phyloP scores from a whole-genome alignment of 2,797 vertebrate species.

The Chlorospingus semifuscus region DNA sequence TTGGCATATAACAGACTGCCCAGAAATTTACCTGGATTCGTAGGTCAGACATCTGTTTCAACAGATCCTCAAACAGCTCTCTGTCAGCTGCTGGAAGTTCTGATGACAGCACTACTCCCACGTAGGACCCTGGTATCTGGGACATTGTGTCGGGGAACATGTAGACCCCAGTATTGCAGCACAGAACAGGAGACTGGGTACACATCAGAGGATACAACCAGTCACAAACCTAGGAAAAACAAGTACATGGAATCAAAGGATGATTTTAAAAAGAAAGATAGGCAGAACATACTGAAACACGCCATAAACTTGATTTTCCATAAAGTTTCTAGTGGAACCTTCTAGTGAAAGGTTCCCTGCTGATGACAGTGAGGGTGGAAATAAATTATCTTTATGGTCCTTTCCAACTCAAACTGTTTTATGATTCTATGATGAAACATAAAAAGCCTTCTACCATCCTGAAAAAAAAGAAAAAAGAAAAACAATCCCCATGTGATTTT shows the following conservation, averaged over 20 bases:
- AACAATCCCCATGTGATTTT: fast-evolving
- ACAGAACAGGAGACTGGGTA: conserved; percentile 87
- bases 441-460: not conserved
- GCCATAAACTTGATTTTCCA: not conserved
- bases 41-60: conserved; percentile 94
- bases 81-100: conserved; percentile 86
- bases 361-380: not conserved
- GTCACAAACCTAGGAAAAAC: conserved; percentile 87
- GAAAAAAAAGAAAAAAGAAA: fast-evolving
- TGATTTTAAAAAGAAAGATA: not conserved
- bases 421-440: not conserved
- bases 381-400: not conserved
- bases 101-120: conserved; percentile 93
- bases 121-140: conserved; percentile 85
- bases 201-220: conserved; percentile 95
- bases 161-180: conserved; percentile 91
- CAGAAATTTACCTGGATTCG: conserved; percentile 86
- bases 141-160: conserved; percentile 98
- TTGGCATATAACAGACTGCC: not conserved
- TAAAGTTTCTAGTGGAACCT: not conserved
- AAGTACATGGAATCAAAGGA: not conserved
- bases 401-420: not conserved
- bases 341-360: not conserved
- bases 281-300: not conserved
- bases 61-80: conserved; percentile 86